Conservation (phyloP, 2,797 vertebrate species). For the Perodicticus potto region DNA sequence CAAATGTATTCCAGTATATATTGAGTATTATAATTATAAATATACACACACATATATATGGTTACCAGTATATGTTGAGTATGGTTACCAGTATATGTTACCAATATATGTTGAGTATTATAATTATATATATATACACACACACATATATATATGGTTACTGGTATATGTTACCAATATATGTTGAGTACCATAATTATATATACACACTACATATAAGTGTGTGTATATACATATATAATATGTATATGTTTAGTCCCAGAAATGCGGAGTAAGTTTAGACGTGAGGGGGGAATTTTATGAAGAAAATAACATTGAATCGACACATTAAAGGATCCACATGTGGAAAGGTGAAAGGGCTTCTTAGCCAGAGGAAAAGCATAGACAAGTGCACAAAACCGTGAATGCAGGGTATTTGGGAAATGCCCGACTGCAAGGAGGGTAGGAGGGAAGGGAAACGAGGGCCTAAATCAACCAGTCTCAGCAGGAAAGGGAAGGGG, state of each 20-base stretch:
- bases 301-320: constrained; percentile 21
- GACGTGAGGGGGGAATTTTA: background rate
- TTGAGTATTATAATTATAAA: background rate
- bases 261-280: background rate
- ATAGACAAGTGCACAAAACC: background rate
- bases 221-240: too few species aligned
- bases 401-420: background rate
- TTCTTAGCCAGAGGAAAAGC: background rate
- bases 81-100: too few species aligned
- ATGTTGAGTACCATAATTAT: too few species aligned
- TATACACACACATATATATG: background rate
- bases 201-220: background rate
- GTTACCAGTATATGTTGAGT: too few species aligned
- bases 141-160: background rate
- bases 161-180: too few species aligned
- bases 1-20: too few species aligned
- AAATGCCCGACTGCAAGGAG: background rate
- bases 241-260: background rate
- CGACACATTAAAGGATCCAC: background rate
- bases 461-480: background rate
- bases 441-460: background rate
- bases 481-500: background rate
- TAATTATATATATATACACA: background rate
- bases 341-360: constrained; percentile 1
- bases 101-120: too few species aligned